Evolutionary conservation across 2,113 vertebrate genomes (phyloP).

Genomic region (Myrmophylax atrothorax): DNA sequence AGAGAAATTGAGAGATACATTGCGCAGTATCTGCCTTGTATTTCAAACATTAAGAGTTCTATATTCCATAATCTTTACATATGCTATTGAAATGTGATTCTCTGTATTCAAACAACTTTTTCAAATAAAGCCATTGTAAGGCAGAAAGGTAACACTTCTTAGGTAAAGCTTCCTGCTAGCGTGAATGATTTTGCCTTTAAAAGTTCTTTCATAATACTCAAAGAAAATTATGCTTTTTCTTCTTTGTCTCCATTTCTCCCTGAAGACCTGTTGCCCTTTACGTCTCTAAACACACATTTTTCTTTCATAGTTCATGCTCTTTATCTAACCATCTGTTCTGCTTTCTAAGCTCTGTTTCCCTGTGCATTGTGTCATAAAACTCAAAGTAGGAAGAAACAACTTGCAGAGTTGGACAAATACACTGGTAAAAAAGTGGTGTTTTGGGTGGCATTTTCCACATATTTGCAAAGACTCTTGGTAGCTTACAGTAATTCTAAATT

Average conservation of each 20-base stretch:
- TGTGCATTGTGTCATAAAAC: not conserved
- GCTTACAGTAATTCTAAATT: not conserved
- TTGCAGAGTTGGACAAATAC: conserved; percentile 18
- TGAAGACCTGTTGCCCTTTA: not conserved
- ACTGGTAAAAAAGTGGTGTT: not conserved
- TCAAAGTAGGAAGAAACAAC: not conserved
- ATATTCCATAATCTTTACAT: not conserved
- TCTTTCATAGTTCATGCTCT: not conserved
- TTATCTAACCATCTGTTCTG: not conserved
- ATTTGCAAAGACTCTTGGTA: not conserved
- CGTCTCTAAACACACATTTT: not conserved
- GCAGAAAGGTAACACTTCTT: not conserved
- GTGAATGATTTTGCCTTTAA: not conserved
- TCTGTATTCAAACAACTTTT: not conserved
- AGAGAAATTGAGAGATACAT: not conserved
- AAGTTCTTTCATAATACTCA: not conserved
- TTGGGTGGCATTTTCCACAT: not conserved
- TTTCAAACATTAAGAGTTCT: not conserved
- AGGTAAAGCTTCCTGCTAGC: not conserved
- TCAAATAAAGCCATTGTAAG: not conserved
- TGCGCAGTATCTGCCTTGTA: not conserved
- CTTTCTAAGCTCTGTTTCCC: not conserved
- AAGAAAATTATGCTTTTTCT: not conserved
- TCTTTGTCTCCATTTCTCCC: not conserved
- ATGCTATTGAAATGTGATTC: not conserved